Conservation (phyloP, 2,797 vertebrate genomes). For the Chaenodraco wilsoni region DNA sequence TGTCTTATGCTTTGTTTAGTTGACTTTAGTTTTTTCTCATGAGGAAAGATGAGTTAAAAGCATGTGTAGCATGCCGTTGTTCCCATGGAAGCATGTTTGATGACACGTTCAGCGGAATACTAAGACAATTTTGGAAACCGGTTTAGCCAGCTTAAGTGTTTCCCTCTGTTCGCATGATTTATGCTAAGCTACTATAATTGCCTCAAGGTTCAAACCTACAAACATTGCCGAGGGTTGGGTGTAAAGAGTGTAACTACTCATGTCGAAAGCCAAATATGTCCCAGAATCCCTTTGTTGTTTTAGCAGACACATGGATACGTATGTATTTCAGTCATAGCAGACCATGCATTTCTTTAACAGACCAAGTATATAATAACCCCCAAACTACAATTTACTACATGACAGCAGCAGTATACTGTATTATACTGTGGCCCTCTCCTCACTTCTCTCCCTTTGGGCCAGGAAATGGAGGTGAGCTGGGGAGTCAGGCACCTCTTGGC, state of each 20-base stretch:
- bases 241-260: too few relatives aligned
- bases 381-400: conserved; percentile 20
- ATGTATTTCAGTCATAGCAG: too few relatives aligned
- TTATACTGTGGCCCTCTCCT: conserved; percentile 40
- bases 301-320: neutral
- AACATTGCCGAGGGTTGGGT: neutral
- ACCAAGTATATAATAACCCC: neutral
- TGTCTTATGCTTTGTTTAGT: neutral
- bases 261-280: too few relatives aligned
- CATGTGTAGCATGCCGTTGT: neutral
- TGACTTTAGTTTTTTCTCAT: neutral
- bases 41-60: neutral
- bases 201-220: neutral
- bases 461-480: conserved; percentile 57
- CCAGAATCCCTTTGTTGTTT: neutral
- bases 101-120: neutral
- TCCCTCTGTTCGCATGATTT: neutral
- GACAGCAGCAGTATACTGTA: conserved; percentile 48
- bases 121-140: neutral
- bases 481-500: conserved; percentile 45
- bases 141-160: neutral
- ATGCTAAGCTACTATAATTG: conserved; percentile 3
- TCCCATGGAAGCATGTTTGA: neutral
- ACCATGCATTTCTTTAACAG: neutral
- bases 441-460: conserved; percentile 32